phyloP scores from a whole-genome alignment of 2,797 vertebrate genomes.

The Ispidina picta region DNA sequence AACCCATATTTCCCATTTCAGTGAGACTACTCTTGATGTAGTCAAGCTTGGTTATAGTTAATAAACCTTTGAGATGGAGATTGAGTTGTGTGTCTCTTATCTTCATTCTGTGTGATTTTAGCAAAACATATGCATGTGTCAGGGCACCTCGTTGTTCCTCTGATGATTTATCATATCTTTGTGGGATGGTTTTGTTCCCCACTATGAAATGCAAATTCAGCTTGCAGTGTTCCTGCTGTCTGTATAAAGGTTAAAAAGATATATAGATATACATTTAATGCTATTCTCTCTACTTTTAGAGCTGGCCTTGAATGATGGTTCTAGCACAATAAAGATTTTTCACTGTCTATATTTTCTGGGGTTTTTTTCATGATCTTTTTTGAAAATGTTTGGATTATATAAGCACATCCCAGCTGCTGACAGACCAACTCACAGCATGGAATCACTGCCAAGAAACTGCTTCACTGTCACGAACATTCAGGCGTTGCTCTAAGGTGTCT shows the following conservation, averaged over 20 bases:
- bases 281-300: constrained; percentile 31
- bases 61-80: constrained; percentile 68
- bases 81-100: constrained; percentile 12
- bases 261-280: constrained; percentile 58
- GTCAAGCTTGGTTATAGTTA: constrained; percentile 7
- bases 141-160: constrained; percentile 53
- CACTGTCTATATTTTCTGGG: neutral
- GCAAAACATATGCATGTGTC: constrained; percentile 45
- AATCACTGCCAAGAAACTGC: rapidly evolving
- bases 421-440: neutral
- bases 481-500: neutral
- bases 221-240: constrained; percentile 47
- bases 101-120: constrained; percentile 52
- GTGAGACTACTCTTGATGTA: neutral
- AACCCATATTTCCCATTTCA: constrained; percentile 7
- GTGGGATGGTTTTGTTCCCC: constrained; percentile 51
- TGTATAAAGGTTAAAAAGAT: constrained; percentile 65
- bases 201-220: constrained; percentile 68
- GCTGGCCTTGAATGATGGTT: constrained; percentile 20
- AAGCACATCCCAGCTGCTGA: neutral
- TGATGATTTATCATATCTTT: constrained; percentile 67
- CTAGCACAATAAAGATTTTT: neutral
- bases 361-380: neutral
- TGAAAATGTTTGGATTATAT: neutral
- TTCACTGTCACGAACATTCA: neutral